phyloP scores from a whole-genome alignment of 2,113 vertebrate genomes.

The Apteryx owenii region DNA sequence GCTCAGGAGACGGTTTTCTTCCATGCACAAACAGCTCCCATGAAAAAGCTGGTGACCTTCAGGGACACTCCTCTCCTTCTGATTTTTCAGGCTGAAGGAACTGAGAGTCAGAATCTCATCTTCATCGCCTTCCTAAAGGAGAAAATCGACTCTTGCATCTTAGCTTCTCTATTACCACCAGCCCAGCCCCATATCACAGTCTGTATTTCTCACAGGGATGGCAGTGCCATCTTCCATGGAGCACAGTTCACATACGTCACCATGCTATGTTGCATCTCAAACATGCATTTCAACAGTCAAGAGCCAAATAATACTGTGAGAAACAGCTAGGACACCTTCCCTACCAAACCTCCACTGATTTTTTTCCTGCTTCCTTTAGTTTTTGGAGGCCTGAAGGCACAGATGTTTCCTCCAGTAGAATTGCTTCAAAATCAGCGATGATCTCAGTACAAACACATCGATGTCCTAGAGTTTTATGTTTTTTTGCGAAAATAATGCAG shows the following conservation, averaged over 20 bases:
- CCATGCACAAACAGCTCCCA: neutral
- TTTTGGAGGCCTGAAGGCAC: neutral
- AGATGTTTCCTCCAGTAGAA: neutral
- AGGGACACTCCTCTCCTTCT: neutral
- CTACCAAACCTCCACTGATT: neutral
- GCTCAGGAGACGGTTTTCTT: neutral
- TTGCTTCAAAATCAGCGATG: constrained; percentile 1
- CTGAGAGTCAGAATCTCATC: neutral
- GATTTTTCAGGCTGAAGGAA: neutral
- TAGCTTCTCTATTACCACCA: neutral
- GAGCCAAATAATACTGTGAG: neutral
- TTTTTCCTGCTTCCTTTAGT: neutral
- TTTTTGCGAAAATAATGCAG: neutral
- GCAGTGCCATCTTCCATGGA: neutral
- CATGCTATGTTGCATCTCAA: neutral
- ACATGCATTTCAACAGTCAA: neutral
- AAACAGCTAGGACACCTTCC: neutral
- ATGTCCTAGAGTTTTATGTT: neutral
- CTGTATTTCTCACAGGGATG: neutral
- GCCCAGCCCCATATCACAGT: accelerated
- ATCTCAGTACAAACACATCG: constrained; percentile 2
- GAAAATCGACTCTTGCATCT: neutral
- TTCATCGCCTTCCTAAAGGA: neutral
- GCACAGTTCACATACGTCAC: neutral
- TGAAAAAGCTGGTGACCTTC: neutral